These are phyloP conservation scores for Ceratosolen solmsi DNA, from an alignment of 1,140 invertebrate species.

Conservation along the genomic window DNA sequence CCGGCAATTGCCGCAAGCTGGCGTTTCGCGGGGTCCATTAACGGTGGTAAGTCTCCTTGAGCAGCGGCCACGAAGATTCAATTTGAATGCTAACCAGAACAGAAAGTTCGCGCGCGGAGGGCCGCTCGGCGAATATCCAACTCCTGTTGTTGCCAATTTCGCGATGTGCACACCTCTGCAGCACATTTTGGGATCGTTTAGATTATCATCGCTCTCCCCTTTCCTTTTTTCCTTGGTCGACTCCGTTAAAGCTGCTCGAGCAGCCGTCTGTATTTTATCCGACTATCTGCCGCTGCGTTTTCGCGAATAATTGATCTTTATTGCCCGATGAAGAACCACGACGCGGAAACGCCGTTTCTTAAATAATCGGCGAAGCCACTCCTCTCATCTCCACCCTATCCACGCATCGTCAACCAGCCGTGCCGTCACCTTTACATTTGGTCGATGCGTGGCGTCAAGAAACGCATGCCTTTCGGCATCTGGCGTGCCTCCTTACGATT, in stretches of 20 bases:
- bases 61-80: conserved; percentile 63
- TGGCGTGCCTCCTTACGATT: conserved; percentile 29
- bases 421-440: not conserved
- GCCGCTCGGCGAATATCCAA: conserved; percentile 45
- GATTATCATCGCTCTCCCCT: conserved; percentile 66
- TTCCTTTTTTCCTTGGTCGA: not conserved
- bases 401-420: not conserved
- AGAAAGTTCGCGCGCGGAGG: conserved; percentile 61
- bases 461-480: not conserved
- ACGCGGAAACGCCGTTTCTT: not conserved
- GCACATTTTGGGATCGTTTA: conserved; percentile 70
- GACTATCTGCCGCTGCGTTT: conserved; percentile 53
- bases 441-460: not conserved
- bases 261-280: conserved; percentile 34
- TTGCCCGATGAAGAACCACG: conserved; percentile 45
- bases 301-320: conserved; percentile 63
- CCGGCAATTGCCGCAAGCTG: conserved; percentile 60
- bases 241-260: not conserved
- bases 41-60: conserved; percentile 56
- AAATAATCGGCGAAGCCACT: not conserved
- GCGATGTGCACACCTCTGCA: conserved; percentile 38
- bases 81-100: conserved; percentile 71
- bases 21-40: conserved; percentile 63
- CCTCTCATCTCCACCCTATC: not conserved
- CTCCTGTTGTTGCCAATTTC: conserved; percentile 68